Base-by-base conservation (phyloP, 2,113 vertebrate genomes). In the Herpetotheres cachinnans region DNA sequence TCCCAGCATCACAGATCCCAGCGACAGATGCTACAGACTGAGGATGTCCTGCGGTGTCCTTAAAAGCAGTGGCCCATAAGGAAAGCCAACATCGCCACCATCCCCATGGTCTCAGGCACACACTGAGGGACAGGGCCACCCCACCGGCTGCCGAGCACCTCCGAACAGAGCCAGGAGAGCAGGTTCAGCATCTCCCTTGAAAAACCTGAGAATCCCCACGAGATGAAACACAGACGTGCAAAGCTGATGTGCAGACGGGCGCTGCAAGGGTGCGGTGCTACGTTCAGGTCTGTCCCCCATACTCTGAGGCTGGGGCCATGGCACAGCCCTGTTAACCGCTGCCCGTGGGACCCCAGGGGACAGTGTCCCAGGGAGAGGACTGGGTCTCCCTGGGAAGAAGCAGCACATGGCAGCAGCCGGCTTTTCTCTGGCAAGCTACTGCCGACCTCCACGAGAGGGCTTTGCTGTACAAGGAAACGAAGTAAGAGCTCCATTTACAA, bases 381-480 rank as follows among this genome's bases (percentile, higher is more conserved):
- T 29, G 52, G 9, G 7, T 22, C 9, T 49, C 59, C 30, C 10
- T 16, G 72, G 27, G 55, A 58, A 29, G 65, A 8, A 59, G 63
- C 83, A 32, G 46, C 34, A 2, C 11, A 3, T 7, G 0, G 4
- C 66, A 61, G 78, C 54, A 63, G 73, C 42, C 62, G 5, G 46
- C 13, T 56, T 58, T 70, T 66, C 80, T 19, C 71, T 4, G 61
- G 69, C 94, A 74, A 94, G 92, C 88, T 96, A 50, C 96, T 86
- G 72, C 89, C 24, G 24, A 5, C 89, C 32, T 96, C 97, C 97
- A 96, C 96, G 78, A 97, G 97, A 96, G 97, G 97, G 94, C 97
- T 97, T 97, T 95, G 95, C 93, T 95, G 93, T 25, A 93, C 91
- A 88, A 94, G 86, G 84, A 97, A 97, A 93, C 5, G 54, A 50